A percentile compares a stretch with the other conserved stretches of the same genome.
Evolutionary conservation across 2,888 invertebrate genomes (phyloP).

Genomic region (Heteropelma amictum): DNA sequence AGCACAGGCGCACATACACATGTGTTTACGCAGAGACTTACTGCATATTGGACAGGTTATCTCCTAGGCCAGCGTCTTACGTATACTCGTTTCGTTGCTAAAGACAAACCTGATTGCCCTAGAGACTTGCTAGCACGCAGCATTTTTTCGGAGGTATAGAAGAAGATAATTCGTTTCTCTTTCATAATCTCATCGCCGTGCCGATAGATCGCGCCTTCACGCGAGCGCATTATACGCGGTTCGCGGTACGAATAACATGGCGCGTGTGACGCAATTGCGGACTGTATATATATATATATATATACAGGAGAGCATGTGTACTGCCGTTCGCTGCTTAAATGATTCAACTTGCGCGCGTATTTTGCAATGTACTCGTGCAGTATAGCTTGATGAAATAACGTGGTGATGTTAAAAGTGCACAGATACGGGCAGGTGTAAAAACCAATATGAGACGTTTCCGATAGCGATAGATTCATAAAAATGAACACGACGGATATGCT

Average conservation of each 20-base stretch:
- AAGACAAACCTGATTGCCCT: too few relatives aligned
- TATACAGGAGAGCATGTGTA: neutral
- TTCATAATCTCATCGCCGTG: neutral
- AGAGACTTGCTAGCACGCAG: too few relatives aligned
- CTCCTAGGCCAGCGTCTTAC: neutral
- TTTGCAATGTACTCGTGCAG: too few relatives aligned
- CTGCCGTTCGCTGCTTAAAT: neutral
- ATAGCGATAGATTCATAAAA: too few relatives aligned
- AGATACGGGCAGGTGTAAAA: too few relatives aligned
- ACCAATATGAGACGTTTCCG: too few relatives aligned
- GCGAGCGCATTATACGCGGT: constrained; percentile 36
- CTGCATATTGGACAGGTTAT: neutral
- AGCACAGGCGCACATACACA: neutral
- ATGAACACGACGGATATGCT: too few relatives aligned
- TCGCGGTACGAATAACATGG: constrained; percentile 33
- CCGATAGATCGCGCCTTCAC: constrained; percentile 3
- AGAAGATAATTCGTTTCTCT: neutral
- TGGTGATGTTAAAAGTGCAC: too few relatives aligned
- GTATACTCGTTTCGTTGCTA: constrained; percentile 1
- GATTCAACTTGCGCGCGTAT: neutral
- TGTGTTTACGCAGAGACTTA: neutral
- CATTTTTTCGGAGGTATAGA: neutral
- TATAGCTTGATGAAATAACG: too few relatives aligned
- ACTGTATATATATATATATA: neutral
- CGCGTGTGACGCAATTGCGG: constrained; percentile 48